A percentile compares a stretch with the other conserved stretches of the same genome.
phyloP scores from a whole-genome alignment of 2,888 invertebrate species.

The Timandra comae region DNA sequence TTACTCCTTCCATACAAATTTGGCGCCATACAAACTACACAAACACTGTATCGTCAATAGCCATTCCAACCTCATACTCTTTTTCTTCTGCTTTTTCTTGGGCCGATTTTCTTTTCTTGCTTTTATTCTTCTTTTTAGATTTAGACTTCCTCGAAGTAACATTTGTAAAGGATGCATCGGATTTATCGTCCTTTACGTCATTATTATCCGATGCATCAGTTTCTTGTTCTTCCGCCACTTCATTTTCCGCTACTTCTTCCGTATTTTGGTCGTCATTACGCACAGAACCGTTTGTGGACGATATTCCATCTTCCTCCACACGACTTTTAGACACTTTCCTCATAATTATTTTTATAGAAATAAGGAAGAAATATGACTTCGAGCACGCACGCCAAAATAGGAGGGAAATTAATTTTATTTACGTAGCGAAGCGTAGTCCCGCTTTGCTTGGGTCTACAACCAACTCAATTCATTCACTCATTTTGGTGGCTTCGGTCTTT shows the following conservation, averaged over 20 bases:
- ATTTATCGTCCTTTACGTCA: constrained; percentile 28
- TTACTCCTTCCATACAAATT: not conserved
- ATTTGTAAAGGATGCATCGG: constrained; percentile 29
- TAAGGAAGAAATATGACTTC: too few relatives aligned
- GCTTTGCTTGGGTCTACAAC: too few relatives aligned
- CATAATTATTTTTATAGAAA: constrained; percentile 39
- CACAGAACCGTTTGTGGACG: constrained; percentile 65
- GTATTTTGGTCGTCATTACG: constrained; percentile 31
- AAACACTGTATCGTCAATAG: too few relatives aligned
- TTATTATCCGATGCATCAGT: constrained; percentile 30
- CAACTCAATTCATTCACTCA: too few relatives aligned
- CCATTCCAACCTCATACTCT: constrained; percentile 66
- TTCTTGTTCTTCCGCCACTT: constrained; percentile 21
- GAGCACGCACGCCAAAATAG: not conserved
- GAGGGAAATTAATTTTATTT: too few relatives aligned
- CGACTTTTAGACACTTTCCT: constrained; percentile 66
- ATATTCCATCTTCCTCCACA: constrained; percentile 61
- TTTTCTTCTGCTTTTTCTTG: constrained; percentile 34
- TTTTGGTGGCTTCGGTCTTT: too few relatives aligned
- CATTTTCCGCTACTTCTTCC: constrained; percentile 15
- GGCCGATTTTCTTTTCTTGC: constrained; percentile 26
- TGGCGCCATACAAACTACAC: not conserved
- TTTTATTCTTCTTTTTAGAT: constrained; percentile 33
- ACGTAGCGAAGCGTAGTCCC: too few relatives aligned
- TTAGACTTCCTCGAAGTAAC: not conserved